Evolutionary conservation across 2,888 invertebrate genomes (phyloP).

Genomic region (Chouioia cunea): DNA sequence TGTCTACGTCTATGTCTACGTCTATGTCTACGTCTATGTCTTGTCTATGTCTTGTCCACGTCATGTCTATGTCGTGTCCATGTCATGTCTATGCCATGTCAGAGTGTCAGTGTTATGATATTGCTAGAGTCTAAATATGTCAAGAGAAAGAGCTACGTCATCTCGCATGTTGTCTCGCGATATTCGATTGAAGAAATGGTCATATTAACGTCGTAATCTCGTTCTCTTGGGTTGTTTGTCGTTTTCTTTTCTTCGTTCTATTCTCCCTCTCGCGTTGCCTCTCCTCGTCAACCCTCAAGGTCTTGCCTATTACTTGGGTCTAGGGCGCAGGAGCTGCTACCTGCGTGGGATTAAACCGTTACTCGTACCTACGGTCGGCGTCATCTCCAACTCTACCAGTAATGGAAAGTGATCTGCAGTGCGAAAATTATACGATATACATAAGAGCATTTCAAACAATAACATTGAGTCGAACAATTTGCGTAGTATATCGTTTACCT

Average conservation of each 20-base stretch:
- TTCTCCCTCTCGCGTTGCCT: neutral
- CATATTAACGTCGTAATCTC: neutral
- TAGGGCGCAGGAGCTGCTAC: constrained; percentile 75
- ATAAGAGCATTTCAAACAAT: constrained; percentile 36
- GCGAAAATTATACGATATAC: neutral
- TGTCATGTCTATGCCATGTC: too few species aligned
- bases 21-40: too few species aligned
- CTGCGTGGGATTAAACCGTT: constrained; percentile 88
- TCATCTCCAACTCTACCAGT: constrained; percentile 91
- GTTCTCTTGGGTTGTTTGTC: neutral
- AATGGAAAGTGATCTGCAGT: constrained; percentile 90
- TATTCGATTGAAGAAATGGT: too few species aligned
- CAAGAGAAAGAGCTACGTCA: constrained; percentile 61
- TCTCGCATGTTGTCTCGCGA: neutral
- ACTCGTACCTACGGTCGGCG: constrained; percentile 80
- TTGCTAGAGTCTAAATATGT: constrained; percentile 64
- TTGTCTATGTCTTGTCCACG: too few species aligned
- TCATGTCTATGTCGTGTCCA: too few species aligned
- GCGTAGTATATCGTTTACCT: constrained; percentile 70
- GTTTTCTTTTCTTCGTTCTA: constrained; percentile 10
- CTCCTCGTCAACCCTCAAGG: neutral
- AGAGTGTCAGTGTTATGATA: constrained; percentile 53
- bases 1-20: constrained; percentile 59
- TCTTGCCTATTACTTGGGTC: constrained; percentile 60
- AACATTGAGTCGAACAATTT: too few species aligned